A percentile compares a stretch with the other conserved stretches of the same genome.
phyloP scores from a whole-genome alignment of 2,113 vertebrate genomes.

The Pholis gunnellus region DNA sequence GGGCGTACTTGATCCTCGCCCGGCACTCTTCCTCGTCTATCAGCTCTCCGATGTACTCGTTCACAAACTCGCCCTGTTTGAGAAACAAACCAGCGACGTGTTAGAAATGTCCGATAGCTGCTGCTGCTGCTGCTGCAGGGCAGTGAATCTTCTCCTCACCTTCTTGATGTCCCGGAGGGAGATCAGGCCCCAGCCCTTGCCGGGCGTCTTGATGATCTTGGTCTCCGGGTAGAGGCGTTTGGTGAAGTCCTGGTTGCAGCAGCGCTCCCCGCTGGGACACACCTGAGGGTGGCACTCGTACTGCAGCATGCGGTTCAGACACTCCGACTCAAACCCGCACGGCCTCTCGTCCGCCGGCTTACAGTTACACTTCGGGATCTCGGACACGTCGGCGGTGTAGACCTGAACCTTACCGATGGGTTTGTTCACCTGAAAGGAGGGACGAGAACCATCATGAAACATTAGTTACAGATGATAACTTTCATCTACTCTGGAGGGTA shows the following conservation, averaged over 20 bases:
- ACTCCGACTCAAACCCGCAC: conserved; percentile 95
- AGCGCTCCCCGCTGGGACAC: conserved; percentile 90
- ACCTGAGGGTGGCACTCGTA: conserved; percentile 98
- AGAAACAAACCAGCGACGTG: not conserved
- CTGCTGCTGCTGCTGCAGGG: no score
- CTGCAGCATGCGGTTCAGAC: conserved; percentile 97
- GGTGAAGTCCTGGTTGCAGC: conserved; percentile 97
- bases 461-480: not conserved
- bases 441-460: not conserved
- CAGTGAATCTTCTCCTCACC: conserved; percentile 77
- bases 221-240: conserved; percentile 97
- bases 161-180: conserved; percentile 95
- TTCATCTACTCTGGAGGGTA: not conserved
- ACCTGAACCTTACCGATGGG: conserved; percentile 95
- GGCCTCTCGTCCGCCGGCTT: conserved; percentile 93
- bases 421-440: conserved; percentile 89
- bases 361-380: conserved; percentile 99
- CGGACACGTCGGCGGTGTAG: conserved; percentile 93
- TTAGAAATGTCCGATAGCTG: not conserved
- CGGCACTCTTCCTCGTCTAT: conserved; percentile 98
- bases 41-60: conserved; percentile 97
- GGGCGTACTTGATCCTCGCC: conserved; percentile 92
- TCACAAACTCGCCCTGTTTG: conserved; percentile 95
- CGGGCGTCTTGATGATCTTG: conserved; percentile 94
- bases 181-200: conserved; percentile 96